Evolutionary conservation across 2,113 vertebrate species (phyloP).

Genomic region (Thomomys bottae): DNA sequence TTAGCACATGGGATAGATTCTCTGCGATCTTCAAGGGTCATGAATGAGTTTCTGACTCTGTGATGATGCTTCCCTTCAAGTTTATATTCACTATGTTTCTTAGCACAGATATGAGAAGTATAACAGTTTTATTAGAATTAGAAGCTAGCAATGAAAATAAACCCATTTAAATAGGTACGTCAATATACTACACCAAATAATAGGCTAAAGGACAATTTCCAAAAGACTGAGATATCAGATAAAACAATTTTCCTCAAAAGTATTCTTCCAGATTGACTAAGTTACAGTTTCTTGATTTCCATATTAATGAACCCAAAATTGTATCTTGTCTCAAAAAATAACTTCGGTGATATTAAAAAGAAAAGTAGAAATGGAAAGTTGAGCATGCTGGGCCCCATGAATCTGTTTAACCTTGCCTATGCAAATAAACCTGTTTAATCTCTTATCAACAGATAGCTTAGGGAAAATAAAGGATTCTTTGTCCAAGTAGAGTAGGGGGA

Average conservation of each 20-base stretch:
- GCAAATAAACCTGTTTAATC: background rate
- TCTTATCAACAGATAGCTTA: background rate
- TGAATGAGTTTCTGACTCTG: background rate
- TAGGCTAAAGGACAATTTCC: background rate
- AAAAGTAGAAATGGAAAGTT: background rate
- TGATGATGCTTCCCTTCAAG: background rate
- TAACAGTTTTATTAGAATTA: slow-evolving; percentile 17
- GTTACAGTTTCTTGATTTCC: background rate
- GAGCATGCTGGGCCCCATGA: background rate
- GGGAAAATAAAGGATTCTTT: background rate
- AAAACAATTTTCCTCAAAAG: background rate
- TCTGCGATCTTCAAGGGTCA: background rate
- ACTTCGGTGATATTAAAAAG: background rate
- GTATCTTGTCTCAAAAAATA: background rate
- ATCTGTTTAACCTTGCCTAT: background rate
- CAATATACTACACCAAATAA: background rate
- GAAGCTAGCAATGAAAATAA: slow-evolving; percentile 15
- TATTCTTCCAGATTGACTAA: background rate
- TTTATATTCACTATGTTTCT: background rate
- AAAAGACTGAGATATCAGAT: background rate
- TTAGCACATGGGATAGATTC: background rate
- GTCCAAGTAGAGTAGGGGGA: background rate
- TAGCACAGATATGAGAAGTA: background rate
- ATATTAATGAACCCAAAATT: background rate
- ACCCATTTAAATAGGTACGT: background rate